A percentile compares a stretch with the other conserved stretches of the same genome.
phyloP scores from a whole-genome alignment of 2,888 invertebrate species.

The Digitonthophagus gazella region DNA sequence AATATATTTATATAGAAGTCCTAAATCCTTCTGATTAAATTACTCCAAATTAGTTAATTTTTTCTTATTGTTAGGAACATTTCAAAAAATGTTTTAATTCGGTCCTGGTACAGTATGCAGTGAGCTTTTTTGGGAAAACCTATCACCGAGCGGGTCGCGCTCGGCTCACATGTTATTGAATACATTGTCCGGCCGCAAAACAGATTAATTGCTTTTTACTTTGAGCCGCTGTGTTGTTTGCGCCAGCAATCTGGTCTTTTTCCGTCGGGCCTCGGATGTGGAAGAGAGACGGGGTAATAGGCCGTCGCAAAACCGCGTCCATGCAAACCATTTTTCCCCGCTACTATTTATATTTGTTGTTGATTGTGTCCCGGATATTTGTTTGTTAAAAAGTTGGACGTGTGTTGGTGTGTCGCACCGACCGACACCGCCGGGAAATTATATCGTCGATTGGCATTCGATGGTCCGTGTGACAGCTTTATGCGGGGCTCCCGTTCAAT shows the following conservation, averaged over 20 bases:
- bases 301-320: too few relatives aligned
- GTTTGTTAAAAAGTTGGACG: constrained; percentile 7
- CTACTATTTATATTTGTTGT: constrained; percentile 4
- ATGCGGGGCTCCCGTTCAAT: background rate
- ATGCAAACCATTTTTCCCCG: background rate
- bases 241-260: background rate
- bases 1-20: too few relatives aligned
- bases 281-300: background rate
- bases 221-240: constrained; percentile 21
- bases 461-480: background rate
- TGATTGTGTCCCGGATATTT: constrained; percentile 7
- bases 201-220: constrained; percentile 48
- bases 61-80: background rate
- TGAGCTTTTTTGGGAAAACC: background rate
- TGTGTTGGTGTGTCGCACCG: background rate
- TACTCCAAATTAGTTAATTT: too few relatives aligned
- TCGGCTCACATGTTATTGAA: constrained; percentile 47
- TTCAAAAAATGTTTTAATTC: background rate
- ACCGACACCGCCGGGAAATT: background rate
- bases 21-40: too few relatives aligned
- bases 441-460: background rate
- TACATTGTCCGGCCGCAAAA: constrained; percentile 44
- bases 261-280: background rate
- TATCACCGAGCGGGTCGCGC: background rate
- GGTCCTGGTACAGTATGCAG: background rate